phyloP scores from a whole-genome alignment of 2,797 vertebrate genomes.

The Meda fulgida region DNA sequence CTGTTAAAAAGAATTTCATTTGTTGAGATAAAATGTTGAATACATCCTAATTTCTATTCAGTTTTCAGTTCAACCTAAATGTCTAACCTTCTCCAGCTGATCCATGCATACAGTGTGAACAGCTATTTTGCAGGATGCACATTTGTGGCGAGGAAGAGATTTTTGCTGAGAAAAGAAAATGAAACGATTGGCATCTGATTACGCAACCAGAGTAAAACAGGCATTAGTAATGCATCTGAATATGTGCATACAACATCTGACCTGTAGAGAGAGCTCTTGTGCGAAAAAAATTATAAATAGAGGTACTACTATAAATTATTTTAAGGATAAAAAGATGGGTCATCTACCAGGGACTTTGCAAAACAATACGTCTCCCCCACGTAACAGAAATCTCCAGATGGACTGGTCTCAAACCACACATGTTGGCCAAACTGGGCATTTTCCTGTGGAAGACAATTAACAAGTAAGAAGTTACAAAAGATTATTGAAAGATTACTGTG shows the following conservation, averaged over 20 bases:
- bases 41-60: background rate
- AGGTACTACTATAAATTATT: background rate
- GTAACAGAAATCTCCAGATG: slow-evolving; percentile 95
- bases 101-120: slow-evolving; percentile 92
- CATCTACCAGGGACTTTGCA: slow-evolving; percentile 91
- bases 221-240: background rate
- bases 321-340: background rate
- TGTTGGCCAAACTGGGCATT: slow-evolving; percentile 91
- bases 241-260: slow-evolving; percentile 18
- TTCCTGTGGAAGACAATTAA: slow-evolving; percentile 79
- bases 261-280: slow-evolving; percentile 49
- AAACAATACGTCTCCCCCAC: slow-evolving; percentile 93
- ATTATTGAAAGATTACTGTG: background rate
- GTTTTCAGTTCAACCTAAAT: background rate
- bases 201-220: too few species aligned
- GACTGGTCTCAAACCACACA: slow-evolving; percentile 94
- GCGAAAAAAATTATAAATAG: background rate
- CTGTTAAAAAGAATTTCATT: slow-evolving; percentile 68
- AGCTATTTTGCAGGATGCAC: slow-evolving; percentile 94
- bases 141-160: slow-evolving; percentile 89
- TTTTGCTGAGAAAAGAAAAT: slow-evolving; percentile 83
- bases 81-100: slow-evolving; percentile 90
- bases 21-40: background rate
- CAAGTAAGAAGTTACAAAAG: background rate
- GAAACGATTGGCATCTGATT: background rate